Base-by-base conservation (phyloP, 2,888 invertebrate species). In the Drosophila multiciliata region DNA sequence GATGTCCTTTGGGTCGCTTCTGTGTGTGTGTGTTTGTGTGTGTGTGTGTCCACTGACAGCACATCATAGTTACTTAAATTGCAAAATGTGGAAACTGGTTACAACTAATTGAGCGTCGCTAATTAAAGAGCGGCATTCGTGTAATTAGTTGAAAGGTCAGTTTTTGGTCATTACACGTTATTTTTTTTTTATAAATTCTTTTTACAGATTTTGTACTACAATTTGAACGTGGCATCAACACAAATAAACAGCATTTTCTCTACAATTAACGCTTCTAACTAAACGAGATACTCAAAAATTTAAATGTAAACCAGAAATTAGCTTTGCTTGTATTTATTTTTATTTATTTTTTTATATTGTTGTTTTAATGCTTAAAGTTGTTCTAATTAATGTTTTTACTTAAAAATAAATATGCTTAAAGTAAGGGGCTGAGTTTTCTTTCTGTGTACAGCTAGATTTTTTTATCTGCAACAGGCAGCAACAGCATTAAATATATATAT, bases 61-160 rank as follows among this genome's bases (percentile, higher is more conserved):
- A 58, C 71, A 63, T 58, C 63, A 58, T 42, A 48, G 33, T 62
- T 58, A 35, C 17, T 40, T 33, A 63, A 71, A 71, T 71, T 63
- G 17, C 26, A 40, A 38, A 64, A 45, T 65, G 26, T 20, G 17
- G 9, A 12, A 69, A 54, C 23, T 35, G 48, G 53, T 26, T 36
- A 29, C 40, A 49, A 54, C 71, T 71, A 71, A 71, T 71, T 71
- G 50, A 45, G 32, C 55, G 20, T 12, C 4, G 40, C 40, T 71
- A 71, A 71, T 71, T 71, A 26, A 62, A 71, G 71, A 54, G 67
- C 57, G 15, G 12, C 23, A 36, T 36, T 29, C n/a, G 33, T 45
- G 33, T 45, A 33, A 50, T 23, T 63, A 15, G 38, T 45, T n/a
- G 4, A n/a, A 36, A 35, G 69, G 17, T 45, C 42, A 59, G 20